phyloP scores from a whole-genome alignment of 2,113 vertebrate species.

The Sigmodon hispidus region DNA sequence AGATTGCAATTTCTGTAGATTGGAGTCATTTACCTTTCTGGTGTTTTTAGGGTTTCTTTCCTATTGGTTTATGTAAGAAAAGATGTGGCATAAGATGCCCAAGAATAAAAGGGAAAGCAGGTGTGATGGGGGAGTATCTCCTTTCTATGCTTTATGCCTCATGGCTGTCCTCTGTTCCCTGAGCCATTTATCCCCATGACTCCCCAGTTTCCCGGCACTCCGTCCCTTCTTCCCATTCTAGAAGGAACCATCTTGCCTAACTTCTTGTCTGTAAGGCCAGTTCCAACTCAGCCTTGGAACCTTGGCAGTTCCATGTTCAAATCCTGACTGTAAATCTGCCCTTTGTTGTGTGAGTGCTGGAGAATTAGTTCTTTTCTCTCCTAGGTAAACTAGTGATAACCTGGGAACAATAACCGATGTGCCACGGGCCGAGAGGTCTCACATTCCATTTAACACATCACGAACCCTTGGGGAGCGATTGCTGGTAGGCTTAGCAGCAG shows the following conservation, averaged over 20 bases:
- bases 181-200: neutral
- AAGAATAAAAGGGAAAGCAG: neutral
- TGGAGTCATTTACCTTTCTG: neutral
- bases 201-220: neutral
- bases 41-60: neutral
- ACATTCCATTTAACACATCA: neutral
- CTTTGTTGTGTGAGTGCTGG: neutral
- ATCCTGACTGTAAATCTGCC: neutral
- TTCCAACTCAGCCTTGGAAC: neutral
- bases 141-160: neutral
- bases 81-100: neutral
- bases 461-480: neutral
- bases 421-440: neutral
- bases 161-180: neutral
- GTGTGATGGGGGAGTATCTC: accelerated
- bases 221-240: neutral
- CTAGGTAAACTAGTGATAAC: neutral
- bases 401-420: neutral
- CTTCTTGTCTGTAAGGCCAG: neutral
- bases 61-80: neutral
- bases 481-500: too few species aligned
- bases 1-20: neutral
- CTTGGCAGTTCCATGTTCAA: neutral
- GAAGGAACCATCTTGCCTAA: neutral
- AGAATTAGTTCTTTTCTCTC: neutral